Percentiles rank a stretch among this genome's conserved stretches.
Evolutionary conservation across 2,888 invertebrate species (phyloP).

Genomic region (Scotopteryx bipunctaria): DNA sequence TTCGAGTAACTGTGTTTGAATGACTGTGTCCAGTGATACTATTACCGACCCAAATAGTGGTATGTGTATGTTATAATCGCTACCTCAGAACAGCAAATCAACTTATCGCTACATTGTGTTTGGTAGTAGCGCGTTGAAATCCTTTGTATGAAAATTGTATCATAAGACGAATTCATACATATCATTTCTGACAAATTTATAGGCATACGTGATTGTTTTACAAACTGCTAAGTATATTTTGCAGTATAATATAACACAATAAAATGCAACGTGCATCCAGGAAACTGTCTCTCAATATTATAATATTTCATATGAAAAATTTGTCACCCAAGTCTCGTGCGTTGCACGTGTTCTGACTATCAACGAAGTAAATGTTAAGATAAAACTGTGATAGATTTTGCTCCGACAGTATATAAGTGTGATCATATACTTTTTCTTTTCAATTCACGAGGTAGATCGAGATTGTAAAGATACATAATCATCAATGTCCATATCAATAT

Average conservation of each 20-base stretch:
- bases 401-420: too few species aligned
- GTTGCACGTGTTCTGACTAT: conserved; percentile 10
- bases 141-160: conserved; percentile 11
- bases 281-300: background rate
- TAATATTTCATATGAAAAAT: background rate
- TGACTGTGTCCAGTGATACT: too few species aligned
- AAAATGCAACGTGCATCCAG: background rate
- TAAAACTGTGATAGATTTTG: background rate
- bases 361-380: background rate
- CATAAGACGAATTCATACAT: background rate
- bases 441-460: too few species aligned
- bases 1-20: too few species aligned
- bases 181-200: background rate
- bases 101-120: too few species aligned
- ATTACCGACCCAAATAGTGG: too few species aligned
- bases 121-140: conserved; percentile 11
- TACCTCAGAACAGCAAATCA: too few species aligned
- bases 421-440: too few species aligned
- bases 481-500: conserved; percentile 43
- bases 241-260: background rate
- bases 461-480: too few species aligned
- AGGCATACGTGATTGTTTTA: background rate
- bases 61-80: too few species aligned
- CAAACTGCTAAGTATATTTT: too few species aligned
- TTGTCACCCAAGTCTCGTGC: background rate